These are phyloP conservation scores for Zeuzera pyrina DNA, from an alignment of 2,888 invertebrate species.

Conservation along the genomic window DNA sequence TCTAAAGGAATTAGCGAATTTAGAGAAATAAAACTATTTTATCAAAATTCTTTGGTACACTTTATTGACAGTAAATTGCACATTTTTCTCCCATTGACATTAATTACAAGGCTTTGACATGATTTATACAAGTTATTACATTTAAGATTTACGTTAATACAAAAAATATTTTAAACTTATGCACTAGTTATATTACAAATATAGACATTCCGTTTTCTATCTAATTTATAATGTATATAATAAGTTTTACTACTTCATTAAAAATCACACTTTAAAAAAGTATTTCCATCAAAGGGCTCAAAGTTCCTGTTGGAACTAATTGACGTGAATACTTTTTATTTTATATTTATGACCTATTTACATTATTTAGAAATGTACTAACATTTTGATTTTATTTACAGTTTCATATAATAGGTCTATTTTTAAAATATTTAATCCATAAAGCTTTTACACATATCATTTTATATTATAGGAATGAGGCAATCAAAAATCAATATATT, in stretches of 20 bases:
- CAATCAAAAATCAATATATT: no score
- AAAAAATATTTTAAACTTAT: no score
- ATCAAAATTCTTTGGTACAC: slow-evolving; percentile 32
- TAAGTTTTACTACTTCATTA: no score
- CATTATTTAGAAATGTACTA: slow-evolving; percentile 12
- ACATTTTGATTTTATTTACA: background rate
- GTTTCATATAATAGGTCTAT: background rate
- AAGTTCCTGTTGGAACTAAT: slow-evolving; percentile 38
- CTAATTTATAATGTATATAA: slow-evolving; percentile 2
- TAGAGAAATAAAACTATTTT: slow-evolving; percentile 8
- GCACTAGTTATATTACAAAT: slow-evolving; percentile 1
- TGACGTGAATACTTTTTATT: slow-evolving; percentile 53
- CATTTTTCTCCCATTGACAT: slow-evolving; percentile 46
- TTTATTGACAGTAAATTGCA: slow-evolving; percentile 59
- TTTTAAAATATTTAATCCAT: background rate
- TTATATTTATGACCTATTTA: slow-evolving; percentile 18
- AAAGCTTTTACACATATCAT: background rate
- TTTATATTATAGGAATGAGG: no score
- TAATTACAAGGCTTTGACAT: slow-evolving; percentile 33
- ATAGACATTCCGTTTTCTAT: slow-evolving; percentile 1
- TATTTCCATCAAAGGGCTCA: slow-evolving; percentile 62
- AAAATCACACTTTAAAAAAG: slow-evolving; percentile 47
- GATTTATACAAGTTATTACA: slow-evolving; percentile 5
- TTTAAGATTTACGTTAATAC: no score
- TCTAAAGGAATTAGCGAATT: no score